These are phyloP conservation scores for Gnathonemus echidnorhynchus DNA, from an alignment of 2,113 vertebrate species.

Conservation along the genomic window DNA sequence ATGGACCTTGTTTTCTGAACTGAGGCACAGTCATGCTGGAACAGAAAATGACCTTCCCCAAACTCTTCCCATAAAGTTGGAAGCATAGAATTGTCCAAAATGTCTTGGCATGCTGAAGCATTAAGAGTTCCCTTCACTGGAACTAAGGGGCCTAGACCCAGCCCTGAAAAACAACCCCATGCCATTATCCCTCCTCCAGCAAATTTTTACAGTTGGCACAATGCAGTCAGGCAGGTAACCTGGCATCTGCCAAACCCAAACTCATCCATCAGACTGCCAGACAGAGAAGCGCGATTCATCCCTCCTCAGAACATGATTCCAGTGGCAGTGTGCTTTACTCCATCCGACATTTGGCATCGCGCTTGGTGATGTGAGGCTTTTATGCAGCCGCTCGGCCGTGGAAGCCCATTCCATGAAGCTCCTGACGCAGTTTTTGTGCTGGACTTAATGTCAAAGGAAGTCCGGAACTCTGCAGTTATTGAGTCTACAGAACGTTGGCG, in stretches of 20 bases:
- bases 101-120: neutral
- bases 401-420: neutral
- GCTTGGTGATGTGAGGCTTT: neutral
- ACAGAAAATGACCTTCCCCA: neutral
- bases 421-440: neutral
- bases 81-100: neutral
- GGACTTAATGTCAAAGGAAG: neutral
- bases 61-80: too few species aligned
- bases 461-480: neutral
- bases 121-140: neutral
- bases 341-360: neutral
- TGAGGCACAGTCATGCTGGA: too few species aligned
- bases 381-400: neutral
- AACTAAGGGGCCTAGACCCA: neutral
- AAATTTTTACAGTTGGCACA: neutral
- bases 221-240: neutral
- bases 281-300: neutral
- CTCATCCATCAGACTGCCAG: neutral
- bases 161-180: neutral
- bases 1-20: too few species aligned
- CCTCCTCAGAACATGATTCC: neutral
- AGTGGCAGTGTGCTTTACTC: neutral
- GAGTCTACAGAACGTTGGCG: neutral
- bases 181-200: neutral
- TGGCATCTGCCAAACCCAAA: neutral